Evolutionary conservation across 1,140 invertebrate genomes (phyloP), one percentile per base, ranked within the genome.

Genomic region (Scylla paramamosain): DNA sequence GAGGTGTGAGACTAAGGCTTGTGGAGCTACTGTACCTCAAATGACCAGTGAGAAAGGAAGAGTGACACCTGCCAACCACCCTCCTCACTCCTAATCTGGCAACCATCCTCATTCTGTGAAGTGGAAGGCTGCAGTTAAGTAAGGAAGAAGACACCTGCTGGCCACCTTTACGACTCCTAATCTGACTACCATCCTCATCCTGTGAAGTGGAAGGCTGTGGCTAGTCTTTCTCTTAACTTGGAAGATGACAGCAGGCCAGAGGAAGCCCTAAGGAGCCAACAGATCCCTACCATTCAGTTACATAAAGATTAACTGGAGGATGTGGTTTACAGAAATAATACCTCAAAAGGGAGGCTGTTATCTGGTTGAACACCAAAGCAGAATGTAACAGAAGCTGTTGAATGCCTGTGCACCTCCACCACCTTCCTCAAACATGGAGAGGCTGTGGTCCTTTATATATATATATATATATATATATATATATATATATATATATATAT

Each of bases 401-500:
- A 20, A 82, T 3, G 16, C 28, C 28, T 2, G 16, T 20, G 16
- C 20, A 82, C 2, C 28, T 20, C 20, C 28, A 82, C 20, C 77
- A 25, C 28, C 16, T 82, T 82, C 1, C 77, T 82, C 20, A 82
- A 82, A 25, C 7, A 8, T 82, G 77, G 28, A 25, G 28, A 25
- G 7, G 16, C 16, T 82, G 28, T 3, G 7, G 16, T 25, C 28
- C 16, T 77, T 12, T 77, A 77, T 77, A 88, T 29, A 88, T 7
- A 88, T 29, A 88, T 88, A 88, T 29, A 88, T 88, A 88, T 32
- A 88, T 88, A 88, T 88, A 88, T 88, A 88, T 88, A 88, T 88
- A 88, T 88, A 88, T 88, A 88, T 88, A 29, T 88, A 88, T 88
- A 88, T 88, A n/a, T n/a, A n/a, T n/a, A n/a, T n/a, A n/a, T n/a